Conservation (phyloP, 2,888 invertebrate species). For the Agrotis clavis region DNA sequence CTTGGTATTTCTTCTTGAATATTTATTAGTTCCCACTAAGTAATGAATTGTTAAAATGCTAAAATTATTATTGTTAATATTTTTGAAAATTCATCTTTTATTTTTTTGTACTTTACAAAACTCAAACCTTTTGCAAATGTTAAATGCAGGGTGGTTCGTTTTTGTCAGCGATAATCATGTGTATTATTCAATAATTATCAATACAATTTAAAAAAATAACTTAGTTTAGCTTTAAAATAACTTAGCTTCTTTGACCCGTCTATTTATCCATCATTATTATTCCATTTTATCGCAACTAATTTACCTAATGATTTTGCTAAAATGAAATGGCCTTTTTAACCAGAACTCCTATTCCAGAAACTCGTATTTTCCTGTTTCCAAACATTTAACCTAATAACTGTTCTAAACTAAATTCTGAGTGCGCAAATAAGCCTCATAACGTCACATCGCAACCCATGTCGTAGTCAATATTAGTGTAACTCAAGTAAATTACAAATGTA, state of each 20-base stretch:
- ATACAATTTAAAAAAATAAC: too few relatives aligned
- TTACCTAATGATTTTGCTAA: too few relatives aligned
- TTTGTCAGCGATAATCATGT: too few relatives aligned
- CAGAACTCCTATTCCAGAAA: background rate
- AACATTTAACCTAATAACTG: conserved; percentile 1
- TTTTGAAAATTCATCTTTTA: background rate
- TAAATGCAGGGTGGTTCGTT: too few relatives aligned
- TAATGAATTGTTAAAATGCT: background rate
- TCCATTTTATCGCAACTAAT: too few relatives aligned
- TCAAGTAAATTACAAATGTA: conserved; percentile 41
- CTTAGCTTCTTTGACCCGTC: background rate
- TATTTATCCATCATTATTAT: too few relatives aligned
- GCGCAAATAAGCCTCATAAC: conserved; percentile 5
- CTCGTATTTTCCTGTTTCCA: background rate
- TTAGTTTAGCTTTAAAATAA: too few relatives aligned
- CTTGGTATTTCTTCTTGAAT: background rate
- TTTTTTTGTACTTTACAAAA: too few relatives aligned
- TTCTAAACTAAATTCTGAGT: conserved; percentile 21
- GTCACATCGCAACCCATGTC: conserved; percentile 6
- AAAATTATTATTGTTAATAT: background rate
- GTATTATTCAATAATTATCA: too few relatives aligned
- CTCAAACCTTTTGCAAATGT: too few relatives aligned
- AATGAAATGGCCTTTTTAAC: too few relatives aligned
- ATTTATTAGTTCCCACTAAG: background rate
- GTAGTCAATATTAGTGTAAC: conserved; percentile 39